Evolutionary conservation across 2,888 invertebrate genomes (phyloP).

Genomic region (Machimus rusticus): DNA sequence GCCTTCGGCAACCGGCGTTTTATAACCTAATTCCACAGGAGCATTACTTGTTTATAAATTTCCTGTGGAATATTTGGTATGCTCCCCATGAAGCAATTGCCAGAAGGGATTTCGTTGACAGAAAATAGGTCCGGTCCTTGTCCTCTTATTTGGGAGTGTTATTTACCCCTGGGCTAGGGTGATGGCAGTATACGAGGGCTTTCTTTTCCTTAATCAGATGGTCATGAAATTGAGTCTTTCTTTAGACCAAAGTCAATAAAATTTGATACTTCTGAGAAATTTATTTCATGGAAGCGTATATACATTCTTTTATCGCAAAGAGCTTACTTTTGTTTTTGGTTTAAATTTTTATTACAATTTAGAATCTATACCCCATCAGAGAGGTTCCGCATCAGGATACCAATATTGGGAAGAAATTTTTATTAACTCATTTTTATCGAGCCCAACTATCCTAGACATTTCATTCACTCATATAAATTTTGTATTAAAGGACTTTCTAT

Average conservation of each 20-base stretch:
- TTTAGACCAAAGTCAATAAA: constrained; percentile 27
- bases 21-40: constrained; percentile 5
- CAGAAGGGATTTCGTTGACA: neutral
- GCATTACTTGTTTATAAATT: constrained; percentile 24
- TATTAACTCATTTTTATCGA: neutral
- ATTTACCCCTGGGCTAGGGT: neutral
- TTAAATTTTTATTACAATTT: neutral
- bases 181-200: neutral
- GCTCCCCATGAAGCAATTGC: neutral
- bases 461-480: neutral
- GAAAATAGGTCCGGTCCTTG: neutral
- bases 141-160: neutral
- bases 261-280: neutral
- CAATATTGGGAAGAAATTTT: neutral
- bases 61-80: neutral
- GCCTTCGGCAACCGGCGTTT: neutral
- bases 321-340: neutral
- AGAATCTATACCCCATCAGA: neutral
- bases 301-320: neutral
- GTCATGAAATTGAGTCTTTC: neutral
- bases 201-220: constrained; percentile 4
- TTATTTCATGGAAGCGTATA: neutral
- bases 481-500: neutral
- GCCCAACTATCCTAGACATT: neutral
- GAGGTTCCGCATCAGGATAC: neutral